Base-by-base conservation (phyloP, 1,140 invertebrate species). In the Megalonaias nervosa region DNA sequence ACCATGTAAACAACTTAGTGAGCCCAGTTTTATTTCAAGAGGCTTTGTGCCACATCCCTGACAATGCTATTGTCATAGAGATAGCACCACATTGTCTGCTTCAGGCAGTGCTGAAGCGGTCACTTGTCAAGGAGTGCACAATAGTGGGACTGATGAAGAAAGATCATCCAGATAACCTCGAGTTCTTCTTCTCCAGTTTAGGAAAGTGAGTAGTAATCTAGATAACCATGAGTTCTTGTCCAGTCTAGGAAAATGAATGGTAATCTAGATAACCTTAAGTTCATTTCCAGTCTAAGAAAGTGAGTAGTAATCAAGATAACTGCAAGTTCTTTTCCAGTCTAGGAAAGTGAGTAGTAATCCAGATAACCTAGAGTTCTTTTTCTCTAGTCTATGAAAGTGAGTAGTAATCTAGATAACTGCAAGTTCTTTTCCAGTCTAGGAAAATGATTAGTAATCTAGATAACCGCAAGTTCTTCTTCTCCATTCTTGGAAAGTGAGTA, bases 1-100 rank as follows among this genome's bases (percentile, higher is more conserved):
- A 99, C 91, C 96, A 97, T 89, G 97, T 98, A 0, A 98, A 99
- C 92, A 99, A 99, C 91, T 92, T 99, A 62, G 92, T 98, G 14
- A 91, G 86, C 73, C 94, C 95, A 23, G 97, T 98, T 0, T 90
- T 97, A 1, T 98, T 98, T 85, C 89, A 97, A 80, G 96, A 97
- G 86, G 97, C 95, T 48, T 84, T 98, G 31, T 88, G 93, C 77
- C 94, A 96, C 85, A 92, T 99, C 13, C 98, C 97, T 13, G 93
- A 94, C 78, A 95, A 97, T 86, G 97, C 97, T 3, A 92, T 99
- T 75, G 93, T 95, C 31, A 94, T 99, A 80, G 98, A 99, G 93
- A 94, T 99, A 76, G 97, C 97, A 17, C 97, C 98, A 2, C 97
- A 98, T 87, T 94, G 94, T 81, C 92, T 99, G 13, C 91, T 98